Percentiles rank a stretch among this genome's conserved stretches.
Evolutionary conservation across 2,113 vertebrate species (phyloP).

Genomic region (Thoracochromis brauschi): DNA sequence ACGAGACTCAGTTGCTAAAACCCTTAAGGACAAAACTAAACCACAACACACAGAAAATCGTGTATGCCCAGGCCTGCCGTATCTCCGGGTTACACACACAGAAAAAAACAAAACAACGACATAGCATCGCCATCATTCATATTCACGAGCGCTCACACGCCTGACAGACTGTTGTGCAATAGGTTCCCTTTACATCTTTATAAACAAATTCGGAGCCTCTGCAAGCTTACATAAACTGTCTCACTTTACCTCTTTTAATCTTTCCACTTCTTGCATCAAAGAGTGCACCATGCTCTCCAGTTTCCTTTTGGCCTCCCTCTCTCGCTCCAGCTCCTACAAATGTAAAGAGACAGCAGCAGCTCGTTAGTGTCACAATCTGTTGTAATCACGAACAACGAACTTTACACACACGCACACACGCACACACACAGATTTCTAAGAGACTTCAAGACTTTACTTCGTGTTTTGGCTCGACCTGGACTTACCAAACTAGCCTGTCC

Average conservation of each 20-base stretch:
- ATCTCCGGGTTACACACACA: background rate
- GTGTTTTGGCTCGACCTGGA: background rate
- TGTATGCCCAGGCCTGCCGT: background rate
- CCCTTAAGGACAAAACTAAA: background rate
- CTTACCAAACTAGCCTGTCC: slow-evolving; percentile 51
- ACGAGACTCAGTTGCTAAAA: background rate
- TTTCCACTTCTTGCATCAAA: slow-evolving; percentile 64
- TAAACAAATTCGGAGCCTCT: background rate
- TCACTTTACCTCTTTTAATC: slow-evolving; percentile 62
- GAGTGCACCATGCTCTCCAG: slow-evolving; percentile 54
- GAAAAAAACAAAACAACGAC: background rate
- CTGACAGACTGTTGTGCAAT: slow-evolving; percentile 9
- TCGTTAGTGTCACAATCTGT: background rate
- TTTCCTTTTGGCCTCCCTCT: slow-evolving; percentile 55
- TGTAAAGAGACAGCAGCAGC: background rate
- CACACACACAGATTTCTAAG: background rate
- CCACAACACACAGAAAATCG: background rate
- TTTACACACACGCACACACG: background rate
- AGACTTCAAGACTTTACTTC: background rate
- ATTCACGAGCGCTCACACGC: background rate
- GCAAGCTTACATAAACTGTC: background rate
- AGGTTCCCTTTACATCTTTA: background rate
- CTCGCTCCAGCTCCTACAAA: slow-evolving; percentile 64
- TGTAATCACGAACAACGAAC: background rate
- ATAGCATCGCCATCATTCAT: background rate